Evolutionary conservation across 2,113 vertebrate genomes (phyloP).

Genomic region (rabbit (Oryctolagus cuniculus)): mOryCun1.1 NC_091435.1:54211001-54211500

Average conservation of each 20-base stretch:
- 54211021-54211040: too few species aligned
- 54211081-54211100: neutral
- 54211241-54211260: neutral
- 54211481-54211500: neutral
- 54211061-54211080: neutral
- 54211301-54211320: neutral
- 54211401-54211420: neutral
- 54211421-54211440: neutral
- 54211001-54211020: neutral
- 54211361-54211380: neutral
- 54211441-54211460: neutral
- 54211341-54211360: neutral
- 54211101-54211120: neutral
- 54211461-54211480: conserved; percentile 28
- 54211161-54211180: neutral
- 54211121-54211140: neutral
- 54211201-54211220: conserved; percentile 24
- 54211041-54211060: neutral
- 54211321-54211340: neutral
- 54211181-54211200: neutral
- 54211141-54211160: neutral
- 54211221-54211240: neutral
- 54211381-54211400: neutral
- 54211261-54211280: neutral
- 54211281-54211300: neutral